Evolutionary conservation across 2,888 invertebrate genomes (phyloP).

Genomic region (Acanthoscelides obtectus): DNA sequence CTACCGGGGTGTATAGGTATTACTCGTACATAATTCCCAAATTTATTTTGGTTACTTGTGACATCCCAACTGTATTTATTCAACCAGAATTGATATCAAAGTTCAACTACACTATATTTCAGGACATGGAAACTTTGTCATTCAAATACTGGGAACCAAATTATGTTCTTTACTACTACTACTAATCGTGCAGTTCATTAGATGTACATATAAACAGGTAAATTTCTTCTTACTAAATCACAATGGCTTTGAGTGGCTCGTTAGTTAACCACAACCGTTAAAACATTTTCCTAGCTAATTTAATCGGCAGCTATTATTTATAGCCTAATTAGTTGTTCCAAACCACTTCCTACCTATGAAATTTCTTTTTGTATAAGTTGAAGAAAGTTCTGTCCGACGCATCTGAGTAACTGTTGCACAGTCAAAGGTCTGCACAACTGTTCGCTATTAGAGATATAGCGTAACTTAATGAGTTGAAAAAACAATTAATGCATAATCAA

Average conservation of each 20-base stretch:
- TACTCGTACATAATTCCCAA: no score
- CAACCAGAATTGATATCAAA: no score
- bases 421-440: neutral
- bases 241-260: neutral
- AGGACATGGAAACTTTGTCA: no score
- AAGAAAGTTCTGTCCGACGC: neutral
- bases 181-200: neutral
- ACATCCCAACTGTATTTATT: no score
- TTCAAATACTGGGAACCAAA: no score
- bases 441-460: no score
- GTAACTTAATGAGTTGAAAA: no score
- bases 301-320: neutral
- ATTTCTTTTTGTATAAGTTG: neutral
- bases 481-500: no score
- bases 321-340: neutral
- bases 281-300: neutral
- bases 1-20: no score
- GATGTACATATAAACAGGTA: neutral
- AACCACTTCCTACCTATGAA: neutral
- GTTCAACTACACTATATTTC: no score
- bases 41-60: no score
- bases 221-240: neutral
- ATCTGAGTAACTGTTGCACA: neutral
- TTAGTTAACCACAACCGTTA: neutral
- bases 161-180: neutral